These are phyloP conservation scores for Acleris literana DNA, from an alignment of 2,888 invertebrate species.

Conservation along the genomic window DNA sequence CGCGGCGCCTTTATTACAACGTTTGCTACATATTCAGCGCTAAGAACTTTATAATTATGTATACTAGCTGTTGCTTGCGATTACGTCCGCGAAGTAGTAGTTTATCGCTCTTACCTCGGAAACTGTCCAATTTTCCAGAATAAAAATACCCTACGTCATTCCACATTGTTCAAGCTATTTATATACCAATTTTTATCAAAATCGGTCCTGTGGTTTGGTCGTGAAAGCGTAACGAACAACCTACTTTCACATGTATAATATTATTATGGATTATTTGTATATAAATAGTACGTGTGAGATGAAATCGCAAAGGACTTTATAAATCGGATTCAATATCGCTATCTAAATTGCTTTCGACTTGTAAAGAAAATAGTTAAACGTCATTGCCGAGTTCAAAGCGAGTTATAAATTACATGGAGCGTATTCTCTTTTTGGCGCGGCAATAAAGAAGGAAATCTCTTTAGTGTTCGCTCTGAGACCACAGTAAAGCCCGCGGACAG, in stretches of 20 bases:
- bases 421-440: constrained; percentile 58
- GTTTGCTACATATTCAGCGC: constrained; percentile 47
- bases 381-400: constrained; percentile 63
- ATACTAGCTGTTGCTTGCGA: too few species aligned
- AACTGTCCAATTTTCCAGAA: too few species aligned
- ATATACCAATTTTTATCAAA: too few species aligned
- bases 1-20: constrained; percentile 61
- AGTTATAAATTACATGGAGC: constrained; percentile 60
- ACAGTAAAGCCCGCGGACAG: constrained; percentile 64
- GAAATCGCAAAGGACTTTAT: constrained; percentile 55
- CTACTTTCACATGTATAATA: too few species aligned
- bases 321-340: constrained; percentile 43
- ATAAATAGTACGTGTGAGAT: background rate
- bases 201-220: too few species aligned
- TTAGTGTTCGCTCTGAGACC: constrained; percentile 59
- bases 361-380: constrained; percentile 53
- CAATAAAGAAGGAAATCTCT: constrained; percentile 60
- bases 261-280: too few species aligned
- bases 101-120: too few species aligned
- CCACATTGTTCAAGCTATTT: too few species aligned
- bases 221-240: too few species aligned
- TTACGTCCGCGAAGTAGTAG: too few species aligned
- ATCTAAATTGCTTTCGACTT: constrained; percentile 50
- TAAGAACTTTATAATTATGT: too few species aligned
- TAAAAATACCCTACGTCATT: too few species aligned